These are phyloP conservation scores for Bruchidius siliquastri DNA, from an alignment of 2,888 invertebrate species.

Conservation along the genomic window DNA sequence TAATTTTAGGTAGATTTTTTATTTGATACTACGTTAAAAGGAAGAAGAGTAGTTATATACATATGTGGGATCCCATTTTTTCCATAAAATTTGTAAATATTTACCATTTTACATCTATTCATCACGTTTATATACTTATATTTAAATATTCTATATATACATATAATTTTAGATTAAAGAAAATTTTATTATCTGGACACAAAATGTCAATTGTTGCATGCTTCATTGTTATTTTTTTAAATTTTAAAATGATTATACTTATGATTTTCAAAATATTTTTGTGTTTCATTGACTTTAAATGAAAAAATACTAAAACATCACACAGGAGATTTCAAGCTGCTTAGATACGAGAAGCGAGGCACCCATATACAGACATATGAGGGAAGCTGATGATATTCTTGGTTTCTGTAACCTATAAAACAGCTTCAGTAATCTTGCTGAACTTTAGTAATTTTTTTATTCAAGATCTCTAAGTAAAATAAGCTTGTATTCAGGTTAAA, in stretches of 20 bases:
- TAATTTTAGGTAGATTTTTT: background rate
- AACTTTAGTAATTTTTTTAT: too few relatives aligned
- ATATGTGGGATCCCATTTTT: constrained; percentile 1
- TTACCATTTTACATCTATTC: constrained; percentile 14
- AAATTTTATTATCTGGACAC: constrained; percentile 28
- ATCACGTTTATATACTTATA: constrained; percentile 23
- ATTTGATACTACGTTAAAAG: background rate
- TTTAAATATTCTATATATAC: constrained; percentile 17
- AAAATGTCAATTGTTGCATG: constrained; percentile 32
- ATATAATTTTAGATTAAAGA: constrained; percentile 20
- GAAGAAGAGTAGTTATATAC: background rate
- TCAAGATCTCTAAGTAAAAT: too few relatives aligned
- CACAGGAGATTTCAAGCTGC: too few relatives aligned
- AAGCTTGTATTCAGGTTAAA: too few relatives aligned
- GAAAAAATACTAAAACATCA: too few relatives aligned
- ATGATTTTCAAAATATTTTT: constrained; percentile 22
- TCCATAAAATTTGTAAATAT: constrained; percentile 14
- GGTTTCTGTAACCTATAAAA: too few relatives aligned
- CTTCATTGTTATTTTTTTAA: constrained; percentile 31
- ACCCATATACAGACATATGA: too few relatives aligned
- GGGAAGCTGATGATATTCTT: too few relatives aligned
- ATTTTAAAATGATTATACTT: constrained; percentile 29
- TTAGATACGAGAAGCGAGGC: too few relatives aligned
- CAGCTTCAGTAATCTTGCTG: too few relatives aligned
- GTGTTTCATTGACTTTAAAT: too few relatives aligned